These are phyloP conservation scores for Nerophis ophidion DNA, from an alignment of 2,113 vertebrate genomes.

Conservation along the genomic window DNA sequence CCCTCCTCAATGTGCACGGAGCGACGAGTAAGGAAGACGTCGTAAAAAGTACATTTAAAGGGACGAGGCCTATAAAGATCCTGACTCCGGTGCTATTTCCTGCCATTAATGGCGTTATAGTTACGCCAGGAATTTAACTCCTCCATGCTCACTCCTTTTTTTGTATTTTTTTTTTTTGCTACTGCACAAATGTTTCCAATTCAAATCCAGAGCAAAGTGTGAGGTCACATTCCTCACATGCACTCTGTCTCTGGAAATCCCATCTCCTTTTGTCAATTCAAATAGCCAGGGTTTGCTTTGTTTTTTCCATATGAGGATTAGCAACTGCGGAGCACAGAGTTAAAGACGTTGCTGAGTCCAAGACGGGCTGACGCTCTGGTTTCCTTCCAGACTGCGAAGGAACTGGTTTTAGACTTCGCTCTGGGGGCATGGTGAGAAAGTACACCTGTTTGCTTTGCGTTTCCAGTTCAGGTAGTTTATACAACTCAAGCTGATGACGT, in stretches of 20 bases:
- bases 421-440: neutral
- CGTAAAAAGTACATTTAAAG: constrained; percentile 14
- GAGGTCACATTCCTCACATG: constrained; percentile 43
- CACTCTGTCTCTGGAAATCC: constrained; percentile 46
- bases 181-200: neutral
- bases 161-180: neutral
- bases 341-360: constrained; percentile 39
- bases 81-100: constrained; percentile 52
- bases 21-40: constrained; percentile 15
- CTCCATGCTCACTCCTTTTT: neutral
- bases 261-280: constrained; percentile 42
- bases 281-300: constrained; percentile 20
- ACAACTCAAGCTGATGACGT: too few species aligned
- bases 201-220: constrained; percentile 2
- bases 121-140: constrained; percentile 17
- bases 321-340: constrained; percentile 39
- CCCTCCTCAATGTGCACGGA: neutral
- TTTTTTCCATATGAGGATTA: constrained; percentile 37
- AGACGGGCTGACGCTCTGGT: constrained; percentile 5
- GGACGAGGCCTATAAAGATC: neutral
- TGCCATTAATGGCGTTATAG: constrained; percentile 30
- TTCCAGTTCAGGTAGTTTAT: too few species aligned
- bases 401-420: constrained; percentile 4
- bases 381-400: constrained; percentile 7
- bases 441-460: neutral